Evolutionary conservation across 2,113 vertebrate species (phyloP).

Genomic region (Montifringilla adamsi): DNA sequence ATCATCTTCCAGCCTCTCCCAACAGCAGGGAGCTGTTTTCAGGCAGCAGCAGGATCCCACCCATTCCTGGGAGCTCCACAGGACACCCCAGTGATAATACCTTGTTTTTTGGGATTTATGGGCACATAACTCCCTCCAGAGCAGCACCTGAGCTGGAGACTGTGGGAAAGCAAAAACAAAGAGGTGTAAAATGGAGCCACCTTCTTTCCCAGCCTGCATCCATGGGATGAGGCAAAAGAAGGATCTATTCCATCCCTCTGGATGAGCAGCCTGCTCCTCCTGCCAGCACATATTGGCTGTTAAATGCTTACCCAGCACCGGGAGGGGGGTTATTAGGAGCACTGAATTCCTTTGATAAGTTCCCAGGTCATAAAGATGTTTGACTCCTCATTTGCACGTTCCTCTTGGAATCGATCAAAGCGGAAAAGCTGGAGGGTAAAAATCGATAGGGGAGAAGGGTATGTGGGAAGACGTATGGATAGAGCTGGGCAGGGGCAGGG

Average conservation of each 20-base stretch:
- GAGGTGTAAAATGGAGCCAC: neutral
- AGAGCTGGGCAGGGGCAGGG: neutral
- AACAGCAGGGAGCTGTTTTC: neutral
- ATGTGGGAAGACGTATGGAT: neutral
- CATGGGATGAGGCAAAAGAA: neutral
- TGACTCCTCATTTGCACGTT: conserved; percentile 23
- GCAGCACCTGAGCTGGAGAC: neutral
- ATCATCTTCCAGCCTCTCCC: neutral
- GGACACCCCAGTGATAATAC: neutral
- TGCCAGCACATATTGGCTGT: neutral
- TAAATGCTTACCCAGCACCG: neutral
- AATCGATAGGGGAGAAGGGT: neutral
- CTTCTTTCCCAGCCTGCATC: neutral
- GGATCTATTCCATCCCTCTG: neutral
- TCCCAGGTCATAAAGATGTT: conserved; percentile 29
- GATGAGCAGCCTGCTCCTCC: neutral
- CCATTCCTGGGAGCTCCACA: neutral
- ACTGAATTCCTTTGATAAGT: neutral
- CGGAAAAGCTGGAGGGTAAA: neutral
- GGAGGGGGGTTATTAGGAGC: neutral
- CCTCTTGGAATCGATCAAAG: conserved; percentile 26
- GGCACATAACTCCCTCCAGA: neutral
- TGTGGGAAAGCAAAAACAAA: neutral
- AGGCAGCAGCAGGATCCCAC: neutral
- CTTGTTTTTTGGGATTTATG: accelerated